phyloP scores from a whole-genome alignment of 1,140 invertebrate genomes.

The Spodoptera frugiperda region DNA sequence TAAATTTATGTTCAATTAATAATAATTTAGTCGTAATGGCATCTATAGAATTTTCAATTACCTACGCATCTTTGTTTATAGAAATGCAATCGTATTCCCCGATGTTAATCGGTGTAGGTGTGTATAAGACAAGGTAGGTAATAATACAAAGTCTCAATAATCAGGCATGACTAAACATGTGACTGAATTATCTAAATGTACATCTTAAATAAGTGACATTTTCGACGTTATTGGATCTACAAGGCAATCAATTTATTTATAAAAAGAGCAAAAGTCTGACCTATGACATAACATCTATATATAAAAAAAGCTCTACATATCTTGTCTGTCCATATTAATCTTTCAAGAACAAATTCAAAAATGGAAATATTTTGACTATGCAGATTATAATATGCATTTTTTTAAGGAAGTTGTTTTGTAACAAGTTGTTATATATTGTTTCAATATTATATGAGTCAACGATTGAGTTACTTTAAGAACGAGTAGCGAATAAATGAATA shows the following conservation, averaged over 20 bases:
- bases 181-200: background rate
- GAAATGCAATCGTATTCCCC: constrained; percentile 2
- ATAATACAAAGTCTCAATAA: background rate
- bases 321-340: background rate
- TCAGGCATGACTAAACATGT: background rate
- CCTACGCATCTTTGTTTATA: background rate
- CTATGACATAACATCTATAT: constrained; percentile 8
- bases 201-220: constrained; percentile 12
- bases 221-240: background rate
- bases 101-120: background rate
- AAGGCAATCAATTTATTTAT: background rate
- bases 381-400: no score
- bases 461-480: no score
- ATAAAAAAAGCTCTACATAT: no score
- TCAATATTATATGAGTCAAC: no score
- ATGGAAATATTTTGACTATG: background rate
- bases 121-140: background rate
- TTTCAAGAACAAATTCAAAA: background rate
- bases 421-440: no score
- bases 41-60: constrained; percentile 13
- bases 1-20: constrained; percentile 37
- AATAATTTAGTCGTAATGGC: constrained; percentile 41
- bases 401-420: no score
- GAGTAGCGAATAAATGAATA: no score
- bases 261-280: constrained; percentile 23